These are phyloP conservation scores for Bostrychus sinensis DNA, from an alignment of 2,113 vertebrate genomes.

Conservation along the genomic window DNA sequence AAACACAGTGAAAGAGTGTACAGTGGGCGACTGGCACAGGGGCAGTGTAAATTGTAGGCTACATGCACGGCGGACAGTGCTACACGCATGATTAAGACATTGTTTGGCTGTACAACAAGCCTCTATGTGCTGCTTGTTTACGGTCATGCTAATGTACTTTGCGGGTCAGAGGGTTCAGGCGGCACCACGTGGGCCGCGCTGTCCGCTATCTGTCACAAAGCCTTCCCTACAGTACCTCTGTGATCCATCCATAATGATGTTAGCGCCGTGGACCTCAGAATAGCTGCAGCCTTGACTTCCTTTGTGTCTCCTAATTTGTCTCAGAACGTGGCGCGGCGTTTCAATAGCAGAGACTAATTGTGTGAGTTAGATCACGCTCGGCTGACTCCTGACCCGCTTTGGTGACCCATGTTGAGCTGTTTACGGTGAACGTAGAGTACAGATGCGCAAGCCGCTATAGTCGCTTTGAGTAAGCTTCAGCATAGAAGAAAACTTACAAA, in stretches of 20 bases:
- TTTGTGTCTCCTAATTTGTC: constrained; percentile 35
- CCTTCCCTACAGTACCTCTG: constrained; percentile 24
- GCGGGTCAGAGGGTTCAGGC: constrained; percentile 63
- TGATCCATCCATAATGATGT: constrained; percentile 59
- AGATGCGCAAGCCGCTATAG: neutral
- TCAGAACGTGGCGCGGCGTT: constrained; percentile 13
- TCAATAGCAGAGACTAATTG: constrained; percentile 43
- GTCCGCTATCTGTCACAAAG: constrained; percentile 26
- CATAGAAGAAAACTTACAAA: no score
- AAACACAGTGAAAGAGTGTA: constrained; percentile 16
- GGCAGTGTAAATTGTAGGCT: constrained; percentile 51
- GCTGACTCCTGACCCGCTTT: constrained; percentile 28
- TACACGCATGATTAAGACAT: constrained; percentile 44
- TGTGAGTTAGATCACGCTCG: constrained; percentile 12
- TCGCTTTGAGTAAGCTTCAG: neutral
- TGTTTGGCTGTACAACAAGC: constrained; percentile 46
- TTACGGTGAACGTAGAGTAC: neutral
- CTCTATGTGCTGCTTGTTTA: constrained; percentile 51
- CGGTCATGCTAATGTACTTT: constrained; percentile 64
- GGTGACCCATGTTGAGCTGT: constrained; percentile 33
- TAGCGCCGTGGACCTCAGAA: constrained; percentile 50
- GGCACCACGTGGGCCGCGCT: constrained; percentile 32
- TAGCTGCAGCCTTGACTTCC: constrained; percentile 40
- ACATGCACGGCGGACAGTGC: constrained; percentile 10
- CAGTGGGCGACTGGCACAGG: constrained; percentile 43